Conservation (phyloP, 2,888 invertebrate genomes). For the Melinaea menophilus region DNA sequence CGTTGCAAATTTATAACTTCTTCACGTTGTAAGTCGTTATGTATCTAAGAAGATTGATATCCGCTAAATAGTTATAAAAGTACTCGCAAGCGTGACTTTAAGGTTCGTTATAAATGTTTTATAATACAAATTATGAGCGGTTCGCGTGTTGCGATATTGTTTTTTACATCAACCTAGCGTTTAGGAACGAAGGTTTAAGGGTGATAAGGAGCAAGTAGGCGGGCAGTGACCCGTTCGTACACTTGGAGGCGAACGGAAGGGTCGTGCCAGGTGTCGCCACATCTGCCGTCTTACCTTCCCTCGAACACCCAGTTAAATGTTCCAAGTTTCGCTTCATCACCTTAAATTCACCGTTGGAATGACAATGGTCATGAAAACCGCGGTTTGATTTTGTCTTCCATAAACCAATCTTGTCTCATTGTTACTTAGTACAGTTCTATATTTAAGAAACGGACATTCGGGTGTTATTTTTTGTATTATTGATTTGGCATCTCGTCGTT, state of each 20-base stretch:
- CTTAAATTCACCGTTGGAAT: conserved; percentile 52
- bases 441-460: neutral
- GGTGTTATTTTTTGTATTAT: conserved; percentile 3
- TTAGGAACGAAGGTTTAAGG: conserved; percentile 48
- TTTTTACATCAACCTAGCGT: conserved; percentile 50
- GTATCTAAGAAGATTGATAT: neutral
- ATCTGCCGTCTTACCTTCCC: conserved; percentile 71
- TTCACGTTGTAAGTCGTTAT: neutral
- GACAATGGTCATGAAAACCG: conserved; percentile 5
- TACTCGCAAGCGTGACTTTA: conserved; percentile 28
- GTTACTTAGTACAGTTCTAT: too few species aligned
- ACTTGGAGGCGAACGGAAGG: conserved; percentile 63
- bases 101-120: conserved; percentile 44
- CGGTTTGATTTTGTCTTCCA: conserved; percentile 10
- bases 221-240: conserved; percentile 67
- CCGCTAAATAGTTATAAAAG: conserved; percentile 1
- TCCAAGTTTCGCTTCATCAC: conserved; percentile 54
- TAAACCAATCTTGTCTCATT: conserved; percentile 9
- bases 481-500: conserved; percentile 15
- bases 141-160: conserved; percentile 66
- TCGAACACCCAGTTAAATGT: conserved; percentile 51
- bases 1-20: neutral
- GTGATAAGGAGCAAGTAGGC: conserved; percentile 65
- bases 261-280: conserved; percentile 73
- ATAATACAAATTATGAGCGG: conserved; percentile 57